Percentiles rank a stretch among this genome's conserved stretches.
These are phyloP conservation scores for Zaprionus inermis DNA, from an alignment of 1,140 invertebrate species.

Conservation along the genomic window DNA sequence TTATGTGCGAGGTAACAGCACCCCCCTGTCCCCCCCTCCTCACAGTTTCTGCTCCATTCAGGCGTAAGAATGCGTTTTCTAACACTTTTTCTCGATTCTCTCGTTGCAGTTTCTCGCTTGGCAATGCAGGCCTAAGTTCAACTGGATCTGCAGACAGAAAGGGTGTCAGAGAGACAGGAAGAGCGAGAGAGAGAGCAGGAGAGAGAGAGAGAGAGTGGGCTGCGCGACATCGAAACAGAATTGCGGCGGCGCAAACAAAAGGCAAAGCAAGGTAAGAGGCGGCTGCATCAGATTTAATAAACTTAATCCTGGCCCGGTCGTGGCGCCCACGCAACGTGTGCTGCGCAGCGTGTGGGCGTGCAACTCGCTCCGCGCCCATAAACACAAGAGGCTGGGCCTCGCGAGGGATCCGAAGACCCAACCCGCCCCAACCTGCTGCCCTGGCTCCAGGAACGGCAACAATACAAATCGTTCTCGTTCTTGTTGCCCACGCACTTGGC, in stretches of 20 bases:
- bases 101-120: slow-evolving; percentile 33
- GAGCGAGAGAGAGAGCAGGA: neutral
- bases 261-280: slow-evolving; percentile 22
- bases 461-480: slow-evolving; percentile 44
- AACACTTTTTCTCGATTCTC: slow-evolving; percentile 12
- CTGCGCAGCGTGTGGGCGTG: slow-evolving; percentile 22
- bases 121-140: slow-evolving; percentile 40
- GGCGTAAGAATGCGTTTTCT: neutral
- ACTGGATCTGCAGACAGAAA: neutral
- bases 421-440: too few relatives aligned
- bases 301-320: slow-evolving; percentile 9
- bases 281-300: slow-evolving; percentile 41
- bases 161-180: neutral
- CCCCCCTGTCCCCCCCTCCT: neutral
- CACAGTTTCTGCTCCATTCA: neutral
- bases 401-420: neutral
- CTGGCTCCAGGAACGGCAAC: neutral
- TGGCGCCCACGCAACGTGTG: slow-evolving; percentile 36
- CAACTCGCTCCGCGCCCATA: slow-evolving; percentile 41
- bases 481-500: slow-evolving; percentile 27
- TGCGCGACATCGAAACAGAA: neutral
- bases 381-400: slow-evolving; percentile 7
- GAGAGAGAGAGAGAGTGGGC: slow-evolving; percentile 2
- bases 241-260: slow-evolving; percentile 2
- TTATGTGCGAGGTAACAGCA: slow-evolving; percentile 36